Percentiles rank a stretch among this genome's conserved stretches.
Conservation (phyloP, 2,113 vertebrate species). For the Lutjanus erythropterus region DNA sequence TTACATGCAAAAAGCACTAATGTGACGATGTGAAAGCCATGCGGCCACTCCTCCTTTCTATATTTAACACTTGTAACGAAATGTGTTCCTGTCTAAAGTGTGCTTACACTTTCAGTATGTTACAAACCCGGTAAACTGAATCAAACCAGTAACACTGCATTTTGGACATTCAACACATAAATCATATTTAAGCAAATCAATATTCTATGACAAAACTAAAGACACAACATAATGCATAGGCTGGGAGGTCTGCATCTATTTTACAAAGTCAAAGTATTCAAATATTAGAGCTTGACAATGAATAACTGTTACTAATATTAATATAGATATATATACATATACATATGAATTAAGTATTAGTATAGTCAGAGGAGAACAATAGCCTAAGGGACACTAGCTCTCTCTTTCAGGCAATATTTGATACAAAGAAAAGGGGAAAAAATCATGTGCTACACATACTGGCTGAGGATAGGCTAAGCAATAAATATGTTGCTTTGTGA, state of each 20-base stretch:
- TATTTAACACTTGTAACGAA: slow-evolving; percentile 67
- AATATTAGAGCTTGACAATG: too few relatives aligned
- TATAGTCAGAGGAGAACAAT: neutral
- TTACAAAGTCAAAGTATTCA: neutral
- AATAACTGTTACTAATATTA: neutral
- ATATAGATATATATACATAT: neutral
- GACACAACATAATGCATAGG: neutral
- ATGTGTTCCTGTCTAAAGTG: slow-evolving; percentile 24
- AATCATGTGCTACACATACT: neutral
- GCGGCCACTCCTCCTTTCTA: slow-evolving; percentile 73
- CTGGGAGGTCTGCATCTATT: neutral
- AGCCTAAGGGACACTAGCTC: neutral
- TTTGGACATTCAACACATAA: neutral
- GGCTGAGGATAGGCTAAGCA: neutral
- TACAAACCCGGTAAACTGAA: neutral
- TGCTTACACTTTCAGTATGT: slow-evolving; percentile 34
- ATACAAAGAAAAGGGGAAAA: neutral
- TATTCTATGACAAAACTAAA: neutral
- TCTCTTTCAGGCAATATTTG: slow-evolving; percentile 4
- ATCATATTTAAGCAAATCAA: slow-evolving; percentile 6
- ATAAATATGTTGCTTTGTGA: slow-evolving; percentile 36
- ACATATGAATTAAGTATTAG: neutral
- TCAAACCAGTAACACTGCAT: neutral
- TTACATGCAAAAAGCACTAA: slow-evolving; percentile 65
- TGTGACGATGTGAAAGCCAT: slow-evolving; percentile 57